Evolutionary conservation across 2,113 vertebrate genomes (phyloP).

Genomic region (Haemorhous mexicanus): DNA sequence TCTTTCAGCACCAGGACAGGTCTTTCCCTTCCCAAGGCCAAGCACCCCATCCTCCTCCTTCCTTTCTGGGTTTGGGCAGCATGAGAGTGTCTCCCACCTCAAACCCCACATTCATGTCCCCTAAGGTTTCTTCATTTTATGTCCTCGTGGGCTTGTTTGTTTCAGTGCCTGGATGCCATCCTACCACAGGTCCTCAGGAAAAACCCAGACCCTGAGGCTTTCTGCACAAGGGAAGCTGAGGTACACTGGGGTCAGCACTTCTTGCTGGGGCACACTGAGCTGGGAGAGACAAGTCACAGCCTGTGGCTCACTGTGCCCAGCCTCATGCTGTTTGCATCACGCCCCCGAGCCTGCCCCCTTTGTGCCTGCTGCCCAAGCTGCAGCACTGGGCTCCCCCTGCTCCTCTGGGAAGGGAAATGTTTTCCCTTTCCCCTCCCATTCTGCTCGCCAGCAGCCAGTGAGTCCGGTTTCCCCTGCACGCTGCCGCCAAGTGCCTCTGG

Average conservation of each 20-base stretch:
- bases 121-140: not conserved
- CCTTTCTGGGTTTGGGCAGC: not conserved
- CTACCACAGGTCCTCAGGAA: rapidly evolving
- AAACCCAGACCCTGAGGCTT: not conserved
- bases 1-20: not conserved
- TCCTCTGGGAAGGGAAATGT: constrained; percentile 25
- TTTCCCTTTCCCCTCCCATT: constrained; percentile 28
- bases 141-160: not conserved
- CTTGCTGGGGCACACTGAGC: rapidly evolving
- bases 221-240: not conserved
- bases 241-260: not conserved
- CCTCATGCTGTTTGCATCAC: not conserved
- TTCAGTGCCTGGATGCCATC: not conserved
- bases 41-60: not conserved
- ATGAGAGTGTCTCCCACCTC: rapidly evolving
- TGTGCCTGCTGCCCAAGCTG: rapidly evolving
- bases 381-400: not conserved
- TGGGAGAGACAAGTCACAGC: not conserved
- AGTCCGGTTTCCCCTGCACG: not conserved
- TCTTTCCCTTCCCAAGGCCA: not conserved
- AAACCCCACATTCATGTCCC: not conserved
- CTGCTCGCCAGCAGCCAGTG: not conserved
- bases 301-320: not conserved
- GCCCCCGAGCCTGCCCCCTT: not conserved
- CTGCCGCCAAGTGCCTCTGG: constrained; percentile 47